Percentiles rank a stretch among this genome's conserved stretches.
Evolutionary conservation across 2,797 vertebrate genomes (phyloP).

Genomic region (Calcarius lapponicus): DNA sequence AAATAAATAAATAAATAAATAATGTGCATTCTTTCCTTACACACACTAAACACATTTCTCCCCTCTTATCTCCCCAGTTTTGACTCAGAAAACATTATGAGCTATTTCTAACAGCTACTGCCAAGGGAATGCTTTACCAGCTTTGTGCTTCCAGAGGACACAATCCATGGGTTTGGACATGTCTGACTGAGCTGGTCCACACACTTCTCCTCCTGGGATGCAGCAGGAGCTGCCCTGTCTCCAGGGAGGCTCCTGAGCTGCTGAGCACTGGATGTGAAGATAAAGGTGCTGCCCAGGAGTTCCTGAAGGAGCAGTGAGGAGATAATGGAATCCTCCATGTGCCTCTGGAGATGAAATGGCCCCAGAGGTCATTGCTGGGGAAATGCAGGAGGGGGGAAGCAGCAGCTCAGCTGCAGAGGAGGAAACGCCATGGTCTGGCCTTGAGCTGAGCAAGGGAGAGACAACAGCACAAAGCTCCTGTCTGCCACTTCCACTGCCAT

Average conservation of each 20-base stretch:
- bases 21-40: not conserved
- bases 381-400: not conserved
- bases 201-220: not conserved
- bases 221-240: not conserved
- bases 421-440: fast-evolving
- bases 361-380: not conserved
- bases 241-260: not conserved
- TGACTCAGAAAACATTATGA: not conserved
- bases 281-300: not conserved
- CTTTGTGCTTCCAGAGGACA: not conserved
- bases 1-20: not conserved
- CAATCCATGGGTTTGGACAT: not conserved
- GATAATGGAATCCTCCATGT: not conserved
- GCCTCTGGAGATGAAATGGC: not conserved
- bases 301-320: not conserved
- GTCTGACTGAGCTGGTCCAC: not conserved
- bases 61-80: not conserved
- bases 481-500: not conserved
- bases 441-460: not conserved
- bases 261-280: not conserved
- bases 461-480: not conserved
- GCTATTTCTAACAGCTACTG: not conserved
- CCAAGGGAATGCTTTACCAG: not conserved
- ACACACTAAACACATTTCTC: too few relatives aligned
- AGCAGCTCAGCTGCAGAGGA: not conserved